A percentile compares a stretch with the other conserved stretches of the same genome.
Conservation (phyloP, 2,797 vertebrate genomes). For the Eidolon dupreanum region DNA sequence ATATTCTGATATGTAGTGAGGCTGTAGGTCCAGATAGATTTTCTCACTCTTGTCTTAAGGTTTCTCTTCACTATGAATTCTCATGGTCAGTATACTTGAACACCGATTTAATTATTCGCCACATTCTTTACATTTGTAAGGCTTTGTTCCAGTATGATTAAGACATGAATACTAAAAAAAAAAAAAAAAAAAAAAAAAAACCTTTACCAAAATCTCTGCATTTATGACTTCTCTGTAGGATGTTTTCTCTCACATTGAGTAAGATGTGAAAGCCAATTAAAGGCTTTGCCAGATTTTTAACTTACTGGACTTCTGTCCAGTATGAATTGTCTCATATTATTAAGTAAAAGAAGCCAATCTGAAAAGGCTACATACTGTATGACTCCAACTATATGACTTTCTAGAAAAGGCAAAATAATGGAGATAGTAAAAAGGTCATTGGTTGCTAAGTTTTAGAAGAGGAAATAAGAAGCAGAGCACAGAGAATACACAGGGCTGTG, state of each 20-base stretch:
- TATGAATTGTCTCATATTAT: neutral
- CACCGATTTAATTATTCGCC: neutral
- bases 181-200: no score
- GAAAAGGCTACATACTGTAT: no score
- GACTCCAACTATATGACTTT: no score
- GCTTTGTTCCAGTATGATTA: neutral
- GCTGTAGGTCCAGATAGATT: neutral
- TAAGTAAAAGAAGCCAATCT: no score
- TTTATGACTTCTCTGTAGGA: neutral
- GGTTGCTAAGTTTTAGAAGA: no score
- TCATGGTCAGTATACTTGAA: neutral
- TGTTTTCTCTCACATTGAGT: neutral
- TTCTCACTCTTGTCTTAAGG: neutral
- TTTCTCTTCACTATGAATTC: neutral
- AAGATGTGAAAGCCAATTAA: neutral
- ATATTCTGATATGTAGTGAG: neutral
- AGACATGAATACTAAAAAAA: neutral
- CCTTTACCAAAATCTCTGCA: neutral
- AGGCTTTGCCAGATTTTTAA: neutral
- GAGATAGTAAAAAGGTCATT: no score
- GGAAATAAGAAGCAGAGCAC: no score
- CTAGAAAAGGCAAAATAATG: no score
- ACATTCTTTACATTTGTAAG: neutral
- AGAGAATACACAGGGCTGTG: no score
- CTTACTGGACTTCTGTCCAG: neutral